Evolutionary conservation across 2,888 invertebrate genomes (phyloP), one percentile per base, ranked within the genome.

Genomic region (Chrysodeixis includens): DNA sequence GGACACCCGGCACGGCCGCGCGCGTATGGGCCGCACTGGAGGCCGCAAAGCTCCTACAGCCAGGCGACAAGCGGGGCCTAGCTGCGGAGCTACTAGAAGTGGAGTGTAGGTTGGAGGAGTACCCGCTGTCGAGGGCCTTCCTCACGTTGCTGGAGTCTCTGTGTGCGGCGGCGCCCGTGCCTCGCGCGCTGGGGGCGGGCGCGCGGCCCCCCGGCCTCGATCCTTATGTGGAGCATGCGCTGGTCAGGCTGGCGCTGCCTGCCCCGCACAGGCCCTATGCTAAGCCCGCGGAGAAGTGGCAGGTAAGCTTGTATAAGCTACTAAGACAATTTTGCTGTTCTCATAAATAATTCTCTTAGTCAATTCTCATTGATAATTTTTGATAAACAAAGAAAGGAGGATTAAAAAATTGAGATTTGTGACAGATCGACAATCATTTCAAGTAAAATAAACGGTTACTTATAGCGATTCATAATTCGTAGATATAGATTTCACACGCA

Each of bases 81-180:
- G 96, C 97, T 92, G 97, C 97, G 0, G 99, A 99, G 91, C 94
- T 99, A 30, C 98, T 98, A 71, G 99, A 99, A 94, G 91, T 98
- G 63, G 99, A 99, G 90, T 97, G 98, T 6, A 96, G 99, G 54
- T 96, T 97, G 87, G 99, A 99, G 88, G 97, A 98, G 76, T 99
- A 98, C 94, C 98, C 98, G 0, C 92, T 99, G 69, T 98, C 98
- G 0, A 96, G 97, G 72, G 98, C 98, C 1, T 96, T 99, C 88
- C 93, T 99, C 8, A 92, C 96, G 59, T 95, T 99, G 9, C 87
- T 99, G 18, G 96, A 97, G 76, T 95, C 97, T 0, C 94, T 99
- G 59, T 97, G 98, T 16, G 95, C 96, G 60, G 96, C 97, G 44
- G 97, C 96, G 12, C 96, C 97, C 0, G 95, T 97, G 61, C 97